Base-by-base conservation (phyloP, 1,140 invertebrate species). In the Zaprionus tsacasi region DNA sequence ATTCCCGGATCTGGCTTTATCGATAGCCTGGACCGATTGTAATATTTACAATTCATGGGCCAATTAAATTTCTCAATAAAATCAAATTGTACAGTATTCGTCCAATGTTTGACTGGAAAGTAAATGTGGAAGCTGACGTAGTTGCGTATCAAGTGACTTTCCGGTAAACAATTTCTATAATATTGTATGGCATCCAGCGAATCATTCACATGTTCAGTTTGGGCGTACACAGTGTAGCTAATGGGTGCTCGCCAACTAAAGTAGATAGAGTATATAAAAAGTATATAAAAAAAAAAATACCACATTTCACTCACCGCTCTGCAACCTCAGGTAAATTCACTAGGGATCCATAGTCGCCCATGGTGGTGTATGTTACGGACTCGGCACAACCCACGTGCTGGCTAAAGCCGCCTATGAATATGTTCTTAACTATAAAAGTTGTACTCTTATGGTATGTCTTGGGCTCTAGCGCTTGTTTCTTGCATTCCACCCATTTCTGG, bases 291-390 rank as follows among this genome's bases (percentile, higher is more conserved):
- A 4, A 10, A 38, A 1, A 38, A 10, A 38, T 7, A 4, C 36
- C 4, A 1, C 12, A 30, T 11, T 10, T 11, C 25, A 79, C 93
- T 93, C 70, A 94, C 94, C 93, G 93, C 76, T 96, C 95, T 70
- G 97, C 93, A 64, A 98, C 93, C 38, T 96, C 96, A 91, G 95
- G 95, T 56, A 98, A 93, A 93, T 98, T 98, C 90, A 97, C 96
- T 72, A 98, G 94, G 93, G 98, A 98, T 56, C 97, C 97, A 81
- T 95, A 97, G 82, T 97, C 97, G 0, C 96, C 97, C 92, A 98
- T 97, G 0, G 97, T 98, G 0, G 97, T 98, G 83, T 98, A 97
- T 0, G 97, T 99, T 35, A 99, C 94, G 60, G 95, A 96, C 90
- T 98, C 97, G 91, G 96, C 95, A 86, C 97, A 98, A 83, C 92